phyloP scores from a whole-genome alignment of 2,797 vertebrate species.

The Phalloptychus januarius region DNA sequence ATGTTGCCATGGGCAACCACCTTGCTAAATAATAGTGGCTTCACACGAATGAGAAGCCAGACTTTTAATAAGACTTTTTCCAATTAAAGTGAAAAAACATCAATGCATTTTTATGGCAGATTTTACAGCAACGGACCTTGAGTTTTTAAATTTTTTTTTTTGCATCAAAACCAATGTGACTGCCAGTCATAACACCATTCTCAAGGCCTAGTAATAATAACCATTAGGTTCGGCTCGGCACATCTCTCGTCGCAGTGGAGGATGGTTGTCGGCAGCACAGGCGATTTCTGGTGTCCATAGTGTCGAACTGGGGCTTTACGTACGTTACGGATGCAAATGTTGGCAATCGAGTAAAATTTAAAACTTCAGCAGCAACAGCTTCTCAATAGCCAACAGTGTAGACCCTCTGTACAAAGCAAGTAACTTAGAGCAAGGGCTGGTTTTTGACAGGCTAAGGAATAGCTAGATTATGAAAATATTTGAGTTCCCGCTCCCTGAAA shows the following conservation, averaged over 20 bases:
- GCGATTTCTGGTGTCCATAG: too few relatives aligned
- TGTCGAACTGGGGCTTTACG: too few relatives aligned
- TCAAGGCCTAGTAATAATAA: neutral
- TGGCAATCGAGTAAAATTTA: too few relatives aligned
- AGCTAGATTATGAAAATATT: neutral
- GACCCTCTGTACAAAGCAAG: too few relatives aligned
- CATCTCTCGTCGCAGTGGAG: too few relatives aligned
- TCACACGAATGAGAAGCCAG: neutral
- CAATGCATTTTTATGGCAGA: neutral
- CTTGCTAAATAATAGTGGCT: neutral
- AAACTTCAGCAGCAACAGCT: too few relatives aligned
- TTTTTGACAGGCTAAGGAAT: neutral
- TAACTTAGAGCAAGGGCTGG: too few relatives aligned
- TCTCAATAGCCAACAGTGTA: too few relatives aligned
- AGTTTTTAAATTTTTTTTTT: neutral
- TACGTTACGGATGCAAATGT: too few relatives aligned
- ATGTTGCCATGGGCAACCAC: neutral
- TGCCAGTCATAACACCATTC: neutral
- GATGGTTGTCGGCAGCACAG: too few relatives aligned
- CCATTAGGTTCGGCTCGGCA: neutral
- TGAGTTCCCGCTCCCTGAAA: neutral
- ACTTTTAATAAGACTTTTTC: neutral
- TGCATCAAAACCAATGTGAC: neutral
- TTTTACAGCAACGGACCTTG: neutral
- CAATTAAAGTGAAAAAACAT: neutral